phyloP scores from a whole-genome alignment of 1,140 invertebrate species.

The Eubasilissa regina region DNA sequence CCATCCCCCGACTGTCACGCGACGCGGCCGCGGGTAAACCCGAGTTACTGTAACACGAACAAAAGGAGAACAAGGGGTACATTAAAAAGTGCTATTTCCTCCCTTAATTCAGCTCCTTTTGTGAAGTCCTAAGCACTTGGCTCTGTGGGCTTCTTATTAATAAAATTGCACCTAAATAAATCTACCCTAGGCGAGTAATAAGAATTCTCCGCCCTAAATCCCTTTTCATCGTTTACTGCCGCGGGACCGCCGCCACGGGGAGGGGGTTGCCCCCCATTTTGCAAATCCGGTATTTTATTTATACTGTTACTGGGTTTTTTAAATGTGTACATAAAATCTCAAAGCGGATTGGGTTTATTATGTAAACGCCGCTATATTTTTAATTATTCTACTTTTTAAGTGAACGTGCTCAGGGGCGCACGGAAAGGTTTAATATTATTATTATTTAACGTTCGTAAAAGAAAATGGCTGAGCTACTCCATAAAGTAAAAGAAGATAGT shows the following conservation, averaged over 20 bases:
- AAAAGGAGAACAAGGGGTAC: slow-evolving; percentile 48
- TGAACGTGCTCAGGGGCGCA: slow-evolving; percentile 10
- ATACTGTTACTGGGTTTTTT: slow-evolving; percentile 55
- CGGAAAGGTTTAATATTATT: too few relatives aligned
- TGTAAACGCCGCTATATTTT: slow-evolving; percentile 46
- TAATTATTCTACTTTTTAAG: slow-evolving; percentile 37
- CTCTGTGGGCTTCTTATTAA: slow-evolving; percentile 55
- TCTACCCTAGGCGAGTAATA: slow-evolving; percentile 50
- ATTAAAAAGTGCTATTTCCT: slow-evolving; percentile 59
- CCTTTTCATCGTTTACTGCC: slow-evolving; percentile 59
- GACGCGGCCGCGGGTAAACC: neutral
- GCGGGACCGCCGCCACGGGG: slow-evolving; percentile 46
- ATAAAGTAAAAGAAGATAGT: too few relatives aligned
- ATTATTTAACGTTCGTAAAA: too few relatives aligned
- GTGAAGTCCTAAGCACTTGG: slow-evolving; percentile 36
- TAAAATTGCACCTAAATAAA: slow-evolving; percentile 59
- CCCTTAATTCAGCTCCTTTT: slow-evolving; percentile 56
- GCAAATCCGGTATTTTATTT: slow-evolving; percentile 59
- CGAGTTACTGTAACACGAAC: slow-evolving; percentile 40
- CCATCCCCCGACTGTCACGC: neutral
- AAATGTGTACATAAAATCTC: slow-evolving; percentile 46
- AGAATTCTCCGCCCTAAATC: slow-evolving; percentile 51
- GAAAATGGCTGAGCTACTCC: too few relatives aligned
- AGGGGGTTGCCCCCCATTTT: slow-evolving; percentile 35
- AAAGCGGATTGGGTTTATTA: slow-evolving; percentile 45